Evolutionary conservation across 1,140 invertebrate species (phyloP).

Genomic region (Chrysomallon squamiferum): DNA sequence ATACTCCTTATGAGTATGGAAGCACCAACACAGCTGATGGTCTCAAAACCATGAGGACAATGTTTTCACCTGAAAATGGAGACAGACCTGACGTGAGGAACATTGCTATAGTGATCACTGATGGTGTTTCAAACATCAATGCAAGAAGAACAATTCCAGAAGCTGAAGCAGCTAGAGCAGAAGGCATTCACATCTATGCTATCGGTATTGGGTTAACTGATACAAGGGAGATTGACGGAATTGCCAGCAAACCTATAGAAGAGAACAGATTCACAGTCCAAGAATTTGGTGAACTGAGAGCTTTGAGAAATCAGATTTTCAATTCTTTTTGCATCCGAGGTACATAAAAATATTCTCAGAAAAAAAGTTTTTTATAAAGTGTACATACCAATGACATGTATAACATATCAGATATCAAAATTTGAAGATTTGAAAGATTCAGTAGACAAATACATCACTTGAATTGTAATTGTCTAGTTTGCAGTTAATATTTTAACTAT

Average conservation of each 20-base stretch:
- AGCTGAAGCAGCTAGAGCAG: constrained; percentile 24
- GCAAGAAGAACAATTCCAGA: constrained; percentile 38
- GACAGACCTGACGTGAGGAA: constrained; percentile 36
- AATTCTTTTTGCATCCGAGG: constrained; percentile 7
- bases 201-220: constrained; percentile 38
- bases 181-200: constrained; percentile 36
- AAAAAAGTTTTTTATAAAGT: too few relatives aligned
- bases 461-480: too few relatives aligned
- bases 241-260: constrained; percentile 12
- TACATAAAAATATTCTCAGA: too few relatives aligned
- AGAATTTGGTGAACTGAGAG: constrained; percentile 12
- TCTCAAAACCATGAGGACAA: constrained; percentile 34
- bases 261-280: constrained; percentile 20
- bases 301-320: constrained; percentile 6
- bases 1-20: constrained; percentile 43
- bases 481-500: too few relatives aligned
- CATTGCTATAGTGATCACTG: constrained; percentile 40
- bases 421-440: too few relatives aligned
- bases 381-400: too few relatives aligned
- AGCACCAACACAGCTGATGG: constrained; percentile 56
- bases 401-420: too few relatives aligned
- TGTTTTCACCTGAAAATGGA: constrained; percentile 27
- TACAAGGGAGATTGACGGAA: constrained; percentile 22
- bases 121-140: constrained; percentile 50
- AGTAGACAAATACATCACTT: too few relatives aligned